Conservation (phyloP, 2,113 vertebrate species). For the Neodontobutis hainanensis region DNA sequence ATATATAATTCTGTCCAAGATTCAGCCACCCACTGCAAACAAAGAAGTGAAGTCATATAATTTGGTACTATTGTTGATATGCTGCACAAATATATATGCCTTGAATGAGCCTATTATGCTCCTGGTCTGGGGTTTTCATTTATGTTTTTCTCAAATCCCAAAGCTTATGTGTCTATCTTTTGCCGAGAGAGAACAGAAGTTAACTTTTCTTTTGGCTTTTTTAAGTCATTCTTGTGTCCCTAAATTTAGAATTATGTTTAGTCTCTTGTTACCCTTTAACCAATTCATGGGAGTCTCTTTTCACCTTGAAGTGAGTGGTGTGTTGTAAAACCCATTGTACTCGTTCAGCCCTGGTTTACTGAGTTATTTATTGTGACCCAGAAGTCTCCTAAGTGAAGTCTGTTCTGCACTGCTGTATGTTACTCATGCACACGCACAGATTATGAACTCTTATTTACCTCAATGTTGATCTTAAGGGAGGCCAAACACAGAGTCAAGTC, state of each 20-base stretch:
- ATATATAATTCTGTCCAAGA: too few relatives aligned
- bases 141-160: background rate
- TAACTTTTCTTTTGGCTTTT: background rate
- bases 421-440: background rate
- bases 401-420: background rate
- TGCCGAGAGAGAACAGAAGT: background rate
- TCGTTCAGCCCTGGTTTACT: slow-evolving; percentile 39
- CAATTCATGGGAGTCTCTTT: too few relatives aligned
- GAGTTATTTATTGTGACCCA: slow-evolving; percentile 25
- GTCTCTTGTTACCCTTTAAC: too few relatives aligned
- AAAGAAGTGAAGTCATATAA: too few relatives aligned
- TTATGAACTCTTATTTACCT: background rate
- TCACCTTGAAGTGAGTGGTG: too few relatives aligned
- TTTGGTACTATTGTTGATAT: too few relatives aligned
- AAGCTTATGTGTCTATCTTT: background rate
- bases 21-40: too few relatives aligned
- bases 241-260: background rate
- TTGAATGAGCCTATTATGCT: too few relatives aligned
- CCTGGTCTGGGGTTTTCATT: too few relatives aligned
- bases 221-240: background rate
- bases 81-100: too few relatives aligned
- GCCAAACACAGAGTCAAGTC: slow-evolving; percentile 23
- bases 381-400: background rate
- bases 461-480: background rate
- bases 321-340: background rate